These are phyloP conservation scores for Orbicella faveolata DNA, from an alignment of 64 coral and sea anemone genomes.

Conservation along the genomic window DNA sequence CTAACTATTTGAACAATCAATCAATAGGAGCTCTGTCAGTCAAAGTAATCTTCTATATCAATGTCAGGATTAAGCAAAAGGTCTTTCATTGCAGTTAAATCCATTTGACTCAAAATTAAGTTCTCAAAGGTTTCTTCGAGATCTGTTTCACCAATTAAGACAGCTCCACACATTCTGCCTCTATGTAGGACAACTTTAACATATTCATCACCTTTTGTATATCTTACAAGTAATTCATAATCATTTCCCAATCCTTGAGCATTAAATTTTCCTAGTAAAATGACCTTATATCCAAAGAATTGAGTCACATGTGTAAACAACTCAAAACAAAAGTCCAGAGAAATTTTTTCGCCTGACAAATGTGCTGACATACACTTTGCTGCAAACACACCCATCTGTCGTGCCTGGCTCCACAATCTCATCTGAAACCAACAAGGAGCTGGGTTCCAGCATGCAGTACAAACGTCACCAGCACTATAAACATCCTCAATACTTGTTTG, in stretches of 20 bases:
- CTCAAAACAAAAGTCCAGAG: slow-evolving; percentile 93
- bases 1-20: too few relatives aligned
- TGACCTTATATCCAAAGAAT: slow-evolving; percentile 97
- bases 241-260: slow-evolving; percentile 70
- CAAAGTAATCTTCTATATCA: slow-evolving; percentile 98
- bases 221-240: slow-evolving; percentile 76
- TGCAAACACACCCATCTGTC: slow-evolving; percentile 92
- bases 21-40: slow-evolving; percentile 26
- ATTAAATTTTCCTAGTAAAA: slow-evolving; percentile 88
- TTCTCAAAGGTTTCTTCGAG: slow-evolving; percentile 99
- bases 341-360: slow-evolving; percentile 54
- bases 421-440: slow-evolving; percentile 91
- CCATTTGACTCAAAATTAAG: slow-evolving; percentile 94
- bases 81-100: slow-evolving; percentile 83
- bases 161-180: slow-evolving; percentile 84
- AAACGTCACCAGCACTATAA: slow-evolving; percentile 90
- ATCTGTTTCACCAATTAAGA: slow-evolving; percentile 94
- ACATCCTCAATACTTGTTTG: slow-evolving; percentile 75
- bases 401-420: slow-evolving; percentile 94
- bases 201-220: slow-evolving; percentile 78
- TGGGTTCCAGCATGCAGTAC: slow-evolving; percentile 79
- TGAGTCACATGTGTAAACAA: slow-evolving; percentile 89
- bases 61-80: slow-evolving; percentile 80
- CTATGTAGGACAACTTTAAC: slow-evolving; percentile 85
- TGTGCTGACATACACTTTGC: slow-evolving; percentile 85